Conservation (phyloP, 2,888 invertebrate genomes). For the Bombyx huttoni region DNA sequence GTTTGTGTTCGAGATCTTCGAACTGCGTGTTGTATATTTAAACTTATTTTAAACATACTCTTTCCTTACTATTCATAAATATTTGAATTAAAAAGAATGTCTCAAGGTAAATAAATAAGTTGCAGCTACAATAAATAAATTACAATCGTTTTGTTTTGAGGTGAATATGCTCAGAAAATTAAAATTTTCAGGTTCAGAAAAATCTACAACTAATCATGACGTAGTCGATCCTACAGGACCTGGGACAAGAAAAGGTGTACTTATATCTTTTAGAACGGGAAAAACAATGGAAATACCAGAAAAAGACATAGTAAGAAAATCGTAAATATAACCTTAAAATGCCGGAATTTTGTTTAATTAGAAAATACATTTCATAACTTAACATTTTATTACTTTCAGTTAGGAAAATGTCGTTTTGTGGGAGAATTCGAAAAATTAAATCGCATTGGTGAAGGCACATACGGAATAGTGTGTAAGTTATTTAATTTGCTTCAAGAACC, state of each 20-base stretch:
- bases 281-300: conserved; percentile 90
- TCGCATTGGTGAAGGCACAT: conserved; percentile 97
- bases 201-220: conserved; percentile 47
- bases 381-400: conserved; percentile 57
- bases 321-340: conserved; percentile 47
- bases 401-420: conserved; percentile 92
- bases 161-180: neutral
- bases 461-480: conserved; percentile 94
- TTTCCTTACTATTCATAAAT: too few relatives aligned
- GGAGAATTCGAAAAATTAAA: conserved; percentile 98
- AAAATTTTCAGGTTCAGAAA: conserved; percentile 49
- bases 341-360: conserved; percentile 1
- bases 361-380: neutral
- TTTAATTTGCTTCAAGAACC: too few relatives aligned
- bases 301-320: conserved; percentile 78
- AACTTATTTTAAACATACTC: too few relatives aligned
- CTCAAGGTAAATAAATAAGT: conserved; percentile 39
- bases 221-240: conserved; percentile 83
- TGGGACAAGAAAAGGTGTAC: conserved; percentile 83
- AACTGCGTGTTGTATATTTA: too few relatives aligned
- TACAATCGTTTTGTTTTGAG: conserved; percentile 4
- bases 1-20: too few relatives aligned
- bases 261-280: conserved; percentile 86
- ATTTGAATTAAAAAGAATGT: conserved; percentile 21
- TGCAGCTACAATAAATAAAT: neutral